Conservation (phyloP, 1,140 invertebrate species). For the Scaptodrosophila lebanonensis region DNA sequence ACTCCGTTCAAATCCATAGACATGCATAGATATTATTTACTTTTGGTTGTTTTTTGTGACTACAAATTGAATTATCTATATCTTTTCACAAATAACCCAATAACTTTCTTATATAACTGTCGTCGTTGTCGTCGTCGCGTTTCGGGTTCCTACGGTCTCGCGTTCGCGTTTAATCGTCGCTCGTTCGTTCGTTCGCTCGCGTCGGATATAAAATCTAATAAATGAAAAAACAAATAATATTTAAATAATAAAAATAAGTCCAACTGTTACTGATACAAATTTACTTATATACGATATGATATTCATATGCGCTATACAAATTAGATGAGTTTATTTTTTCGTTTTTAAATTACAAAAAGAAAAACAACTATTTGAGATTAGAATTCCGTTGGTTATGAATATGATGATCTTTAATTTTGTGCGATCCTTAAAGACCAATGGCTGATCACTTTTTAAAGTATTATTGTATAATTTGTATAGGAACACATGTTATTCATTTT, state of each 20-base stretch:
- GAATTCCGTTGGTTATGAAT: slow-evolving; percentile 49
- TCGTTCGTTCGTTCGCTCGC: slow-evolving; percentile 66
- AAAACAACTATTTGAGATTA: slow-evolving; percentile 46
- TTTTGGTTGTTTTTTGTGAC: no score
- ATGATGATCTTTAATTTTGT: slow-evolving; percentile 55
- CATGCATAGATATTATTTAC: slow-evolving; percentile 18
- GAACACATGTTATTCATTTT: slow-evolving; percentile 48
- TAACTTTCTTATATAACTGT: slow-evolving; percentile 40
- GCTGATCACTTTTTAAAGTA: slow-evolving; percentile 72
- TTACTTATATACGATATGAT: slow-evolving; percentile 58
- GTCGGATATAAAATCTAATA: slow-evolving; percentile 50
- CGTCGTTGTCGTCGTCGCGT: slow-evolving; percentile 64
- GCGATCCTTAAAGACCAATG: slow-evolving; percentile 50
- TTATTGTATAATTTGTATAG: slow-evolving; percentile 69
- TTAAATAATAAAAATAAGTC: slow-evolving; percentile 53
- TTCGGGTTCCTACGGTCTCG: slow-evolving; percentile 72
- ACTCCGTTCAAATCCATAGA: slow-evolving; percentile 38
- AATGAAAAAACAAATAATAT: slow-evolving; percentile 21
- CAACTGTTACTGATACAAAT: slow-evolving; percentile 68
- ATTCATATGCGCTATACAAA: slow-evolving; percentile 58
- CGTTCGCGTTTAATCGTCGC: slow-evolving; percentile 75
- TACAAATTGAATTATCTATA: slow-evolving; percentile 17
- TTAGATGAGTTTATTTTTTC: slow-evolving; percentile 44
- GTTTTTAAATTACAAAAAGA: slow-evolving; percentile 20
- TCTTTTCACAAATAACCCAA: slow-evolving; percentile 37